Conservation (phyloP, 2,113 vertebrate species). For the Sinocyclocheilus maitianheensis region DNA sequence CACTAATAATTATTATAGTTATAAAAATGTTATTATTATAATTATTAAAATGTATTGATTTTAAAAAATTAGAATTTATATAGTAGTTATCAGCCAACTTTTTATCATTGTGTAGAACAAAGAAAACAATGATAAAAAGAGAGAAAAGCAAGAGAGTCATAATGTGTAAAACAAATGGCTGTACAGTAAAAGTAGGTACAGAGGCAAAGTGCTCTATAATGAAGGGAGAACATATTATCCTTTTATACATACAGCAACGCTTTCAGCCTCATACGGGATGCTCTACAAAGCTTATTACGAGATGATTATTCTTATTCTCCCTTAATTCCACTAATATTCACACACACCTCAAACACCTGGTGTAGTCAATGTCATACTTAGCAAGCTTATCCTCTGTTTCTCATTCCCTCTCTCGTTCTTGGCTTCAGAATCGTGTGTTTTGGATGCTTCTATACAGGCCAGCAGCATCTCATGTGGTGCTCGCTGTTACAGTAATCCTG, state of each 20-base stretch:
- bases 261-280: neutral
- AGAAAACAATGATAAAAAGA: neutral
- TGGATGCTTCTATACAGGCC: neutral
- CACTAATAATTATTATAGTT: too few species aligned
- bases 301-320: neutral
- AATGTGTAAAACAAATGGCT: neutral
- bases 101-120: neutral
- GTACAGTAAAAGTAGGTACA: neutral
- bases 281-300: neutral
- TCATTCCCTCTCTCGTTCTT: constrained; percentile 36
- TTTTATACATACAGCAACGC: neutral
- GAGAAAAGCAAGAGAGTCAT: constrained; percentile 2
- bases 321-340: neutral
- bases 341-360: neutral
- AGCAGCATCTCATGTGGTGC: constrained; percentile 17
- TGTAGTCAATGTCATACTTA: neutral
- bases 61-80: too few species aligned
- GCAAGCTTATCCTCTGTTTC: constrained; percentile 12
- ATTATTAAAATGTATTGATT: too few species aligned
- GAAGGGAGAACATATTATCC: neutral
- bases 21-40: too few species aligned
- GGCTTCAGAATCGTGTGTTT: neutral
- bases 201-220: neutral
- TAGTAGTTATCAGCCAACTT: neutral
- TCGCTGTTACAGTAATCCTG: constrained; percentile 24